Conservation (phyloP, 1,140 invertebrate species). For the Drosophila hydei region DNA sequence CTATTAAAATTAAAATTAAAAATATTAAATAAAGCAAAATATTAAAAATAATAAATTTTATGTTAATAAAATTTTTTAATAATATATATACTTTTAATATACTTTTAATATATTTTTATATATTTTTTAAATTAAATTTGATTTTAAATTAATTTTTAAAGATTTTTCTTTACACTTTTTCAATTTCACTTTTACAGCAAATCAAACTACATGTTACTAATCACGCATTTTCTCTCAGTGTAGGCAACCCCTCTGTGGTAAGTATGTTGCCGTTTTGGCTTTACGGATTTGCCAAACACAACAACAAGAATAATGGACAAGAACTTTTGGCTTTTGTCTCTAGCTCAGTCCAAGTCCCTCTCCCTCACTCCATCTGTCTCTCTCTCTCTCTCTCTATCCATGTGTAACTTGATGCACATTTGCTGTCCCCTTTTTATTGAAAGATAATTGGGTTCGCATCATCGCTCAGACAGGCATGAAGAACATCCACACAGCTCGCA, state of each 20-base stretch:
- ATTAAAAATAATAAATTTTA: too few species aligned
- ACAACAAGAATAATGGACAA: slow-evolving; percentile 45
- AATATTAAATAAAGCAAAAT: too few species aligned
- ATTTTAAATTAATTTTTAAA: too few species aligned
- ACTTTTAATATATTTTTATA: too few species aligned
- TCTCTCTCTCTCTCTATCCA: slow-evolving; percentile 10
- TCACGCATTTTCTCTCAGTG: background rate
- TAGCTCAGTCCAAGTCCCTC: background rate
- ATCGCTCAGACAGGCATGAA: slow-evolving; percentile 70
- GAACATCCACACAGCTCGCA: slow-evolving; percentile 48
- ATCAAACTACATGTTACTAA: too few species aligned
- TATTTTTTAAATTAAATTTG: too few species aligned
- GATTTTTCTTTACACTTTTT: too few species aligned
- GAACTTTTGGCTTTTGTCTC: slow-evolving; percentile 12
- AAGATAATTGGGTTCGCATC: slow-evolving; percentile 80
- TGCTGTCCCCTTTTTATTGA: slow-evolving; percentile 74
- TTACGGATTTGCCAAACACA: slow-evolving; percentile 73
- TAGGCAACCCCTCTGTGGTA: slow-evolving; percentile 33
- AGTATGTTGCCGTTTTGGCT: slow-evolving; percentile 65
- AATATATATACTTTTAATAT: too few species aligned
- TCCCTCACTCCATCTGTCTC: background rate
- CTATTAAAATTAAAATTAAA: too few species aligned
- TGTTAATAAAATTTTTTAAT: too few species aligned
- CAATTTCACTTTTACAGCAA: too few species aligned
- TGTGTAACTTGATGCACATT: slow-evolving; percentile 82